These are phyloP conservation scores for Enteromius thamalakanensis DNA, from an alignment of 2,797 vertebrate genomes.

Conservation along the genomic window DNA sequence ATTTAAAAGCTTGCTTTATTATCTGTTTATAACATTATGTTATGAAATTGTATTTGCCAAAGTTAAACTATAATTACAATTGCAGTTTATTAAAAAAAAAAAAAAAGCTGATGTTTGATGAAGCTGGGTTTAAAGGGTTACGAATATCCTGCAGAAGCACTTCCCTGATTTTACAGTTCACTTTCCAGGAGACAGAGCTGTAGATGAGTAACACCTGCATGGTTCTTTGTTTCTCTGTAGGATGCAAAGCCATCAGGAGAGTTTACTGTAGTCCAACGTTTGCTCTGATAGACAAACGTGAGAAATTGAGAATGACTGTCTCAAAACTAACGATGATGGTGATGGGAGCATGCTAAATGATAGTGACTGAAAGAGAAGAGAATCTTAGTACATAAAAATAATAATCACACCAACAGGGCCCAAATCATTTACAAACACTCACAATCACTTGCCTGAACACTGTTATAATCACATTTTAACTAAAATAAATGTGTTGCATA, in stretches of 20 bases:
- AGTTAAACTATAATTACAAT: neutral
- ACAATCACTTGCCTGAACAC: constrained; percentile 12
- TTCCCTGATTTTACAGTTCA: constrained; percentile 23
- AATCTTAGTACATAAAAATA: neutral
- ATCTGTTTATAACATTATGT: neutral
- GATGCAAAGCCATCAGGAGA: constrained; percentile 59
- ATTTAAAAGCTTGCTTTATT: constrained; percentile 21
- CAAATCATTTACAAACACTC: constrained; percentile 5
- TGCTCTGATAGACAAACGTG: constrained; percentile 80
- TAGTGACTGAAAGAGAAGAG: constrained; percentile 7
- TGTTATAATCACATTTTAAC: constrained; percentile 7
- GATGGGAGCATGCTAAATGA: constrained; percentile 17
- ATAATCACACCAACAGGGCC: neutral
- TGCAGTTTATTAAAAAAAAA: neutral
- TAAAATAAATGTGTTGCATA: neutral
- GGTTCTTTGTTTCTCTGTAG: constrained; percentile 46
- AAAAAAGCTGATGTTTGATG: neutral
- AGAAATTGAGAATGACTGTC: constrained; percentile 72
- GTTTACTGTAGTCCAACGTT: constrained; percentile 84
- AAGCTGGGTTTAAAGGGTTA: constrained; percentile 8
- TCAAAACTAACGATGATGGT: constrained; percentile 71
- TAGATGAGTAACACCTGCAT: constrained; percentile 47
- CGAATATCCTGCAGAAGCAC: neutral
- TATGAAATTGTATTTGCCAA: constrained; percentile 1
- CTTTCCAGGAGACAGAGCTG: constrained; percentile 55